Evolutionary conservation across 2,113 vertebrate species (phyloP).

Genomic region (Dicaeum eximium): DNA sequence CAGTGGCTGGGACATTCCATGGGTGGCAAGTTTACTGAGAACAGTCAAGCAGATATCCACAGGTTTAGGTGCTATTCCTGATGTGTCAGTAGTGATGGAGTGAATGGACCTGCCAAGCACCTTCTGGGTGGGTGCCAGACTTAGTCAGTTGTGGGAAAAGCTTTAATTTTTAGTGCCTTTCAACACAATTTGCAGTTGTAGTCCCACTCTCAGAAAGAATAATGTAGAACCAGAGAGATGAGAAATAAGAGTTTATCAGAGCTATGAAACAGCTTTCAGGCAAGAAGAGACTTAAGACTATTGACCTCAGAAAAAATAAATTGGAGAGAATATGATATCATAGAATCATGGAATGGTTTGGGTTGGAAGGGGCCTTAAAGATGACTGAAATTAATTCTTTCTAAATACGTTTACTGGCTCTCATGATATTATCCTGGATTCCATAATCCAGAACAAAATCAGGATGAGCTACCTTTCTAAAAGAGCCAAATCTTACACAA

Average conservation of each 20-base stretch:
- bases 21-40: not conserved
- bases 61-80: not conserved
- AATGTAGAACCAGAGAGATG: not conserved
- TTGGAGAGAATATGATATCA: not conserved
- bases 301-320: not conserved
- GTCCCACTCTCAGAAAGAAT: not conserved
- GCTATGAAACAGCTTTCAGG: not conserved
- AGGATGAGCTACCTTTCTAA: not conserved
- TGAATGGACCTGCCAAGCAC: not conserved
- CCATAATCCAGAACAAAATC: not conserved
- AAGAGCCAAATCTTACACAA: not conserved
- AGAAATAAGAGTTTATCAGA: not conserved
- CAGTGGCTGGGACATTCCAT: not conserved
- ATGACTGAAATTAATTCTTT: not conserved
- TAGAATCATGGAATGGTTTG: not conserved
- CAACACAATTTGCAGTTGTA: not conserved
- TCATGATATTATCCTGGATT: not conserved
- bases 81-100: not conserved
- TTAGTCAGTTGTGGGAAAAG: not conserved
- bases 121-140: not conserved
- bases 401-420: not conserved
- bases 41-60: not conserved
- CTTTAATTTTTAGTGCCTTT: not conserved
- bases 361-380: not conserved
- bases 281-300: not conserved